Evolutionary conservation across 2,113 vertebrate species (phyloP), one percentile per base, ranked within the genome.

Genomic region (Rhagologus leucostigma): DNA sequence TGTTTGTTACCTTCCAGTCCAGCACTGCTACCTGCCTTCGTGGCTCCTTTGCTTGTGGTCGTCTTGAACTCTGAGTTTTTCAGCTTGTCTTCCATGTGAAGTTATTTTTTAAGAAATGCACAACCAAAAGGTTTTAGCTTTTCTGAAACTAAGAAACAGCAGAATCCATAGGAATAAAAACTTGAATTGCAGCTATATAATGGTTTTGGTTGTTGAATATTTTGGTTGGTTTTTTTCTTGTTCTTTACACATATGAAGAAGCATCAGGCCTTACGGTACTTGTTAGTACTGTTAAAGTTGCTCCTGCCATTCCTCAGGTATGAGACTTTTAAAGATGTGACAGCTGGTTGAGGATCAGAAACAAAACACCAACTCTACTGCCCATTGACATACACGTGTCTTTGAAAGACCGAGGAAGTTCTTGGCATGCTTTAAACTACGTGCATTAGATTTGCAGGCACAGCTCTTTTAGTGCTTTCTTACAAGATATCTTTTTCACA

Each of bases 401-500:
- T 76, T 13, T 73, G 80, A 89, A 93, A 91, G 73, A 52, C 69
- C 1, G 1, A 68, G 86, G 67, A 86, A 77, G 63, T 92, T 93
- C 90, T 64, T 96, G 68, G 91, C 83, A 47, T 95, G 60, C 68
- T 89, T 93, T 81, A 90, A 91, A 62, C 41, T 32, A 86, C 39
- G 18, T 1, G 8, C 80, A 56, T 93, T 95, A 93, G 53, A 68
- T 81, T 95, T 95, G 60, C 86, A 90, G 79, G 56, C 73, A 7
- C 59, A 63, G 86, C 69, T 84, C 69, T 92, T 84, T 76, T 37
- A 68, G 47, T 68, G 52, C 86, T 92, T 97, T 91, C 86, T 87
- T 89, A 44, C 60, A 78, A 88, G 89, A 83, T 95, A 88, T 95
- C 94, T 96, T 90, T 96, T 96, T 91, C 92, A 90, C 37, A 70